Evolutionary conservation across 2,888 invertebrate genomes (phyloP).

Genomic region (Cheilosia urbana): DNA sequence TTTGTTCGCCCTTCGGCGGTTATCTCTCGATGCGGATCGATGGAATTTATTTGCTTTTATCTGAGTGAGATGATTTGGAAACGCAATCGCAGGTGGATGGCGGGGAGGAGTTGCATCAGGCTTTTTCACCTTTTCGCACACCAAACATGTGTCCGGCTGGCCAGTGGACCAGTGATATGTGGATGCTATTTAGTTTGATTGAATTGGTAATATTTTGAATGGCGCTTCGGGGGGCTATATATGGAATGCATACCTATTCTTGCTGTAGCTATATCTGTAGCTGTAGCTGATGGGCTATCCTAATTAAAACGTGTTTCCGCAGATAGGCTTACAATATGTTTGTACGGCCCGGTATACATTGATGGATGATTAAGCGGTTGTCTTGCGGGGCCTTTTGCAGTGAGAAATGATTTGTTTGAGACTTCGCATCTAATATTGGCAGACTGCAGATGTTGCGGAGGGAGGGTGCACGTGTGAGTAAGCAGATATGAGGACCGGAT

Average conservation of each 20-base stretch:
- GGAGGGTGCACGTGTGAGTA: no score
- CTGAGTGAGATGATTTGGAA: slow-evolving; percentile 66
- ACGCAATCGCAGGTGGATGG: slow-evolving; percentile 62
- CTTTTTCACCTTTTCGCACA: slow-evolving; percentile 44
- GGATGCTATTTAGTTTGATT: slow-evolving; percentile 72
- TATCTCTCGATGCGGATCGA: slow-evolving; percentile 71
- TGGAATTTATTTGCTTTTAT: slow-evolving; percentile 73
- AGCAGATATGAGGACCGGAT: no score
- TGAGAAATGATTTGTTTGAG: slow-evolving; percentile 43
- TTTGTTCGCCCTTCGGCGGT: slow-evolving; percentile 72
- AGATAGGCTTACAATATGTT: background rate
- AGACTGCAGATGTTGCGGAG: background rate
- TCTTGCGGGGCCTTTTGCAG: slow-evolving; percentile 18
- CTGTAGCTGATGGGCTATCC: slow-evolving; percentile 16
- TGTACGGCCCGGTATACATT: background rate
- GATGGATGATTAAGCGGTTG: slow-evolving; percentile 45
- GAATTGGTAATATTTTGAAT: slow-evolving; percentile 71
- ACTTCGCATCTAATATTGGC: background rate
- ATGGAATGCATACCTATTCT: slow-evolving; percentile 35
- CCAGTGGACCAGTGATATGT: slow-evolving; percentile 52
- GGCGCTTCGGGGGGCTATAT: slow-evolving; percentile 44
- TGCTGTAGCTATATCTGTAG: no score
- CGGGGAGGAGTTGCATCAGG: background rate
- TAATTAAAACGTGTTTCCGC: slow-evolving; percentile 56
- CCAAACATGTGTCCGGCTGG: slow-evolving; percentile 48